These are phyloP conservation scores for Eumeta japonica DNA, from an alignment of 1,140 invertebrate genomes.

Conservation along the genomic window DNA sequence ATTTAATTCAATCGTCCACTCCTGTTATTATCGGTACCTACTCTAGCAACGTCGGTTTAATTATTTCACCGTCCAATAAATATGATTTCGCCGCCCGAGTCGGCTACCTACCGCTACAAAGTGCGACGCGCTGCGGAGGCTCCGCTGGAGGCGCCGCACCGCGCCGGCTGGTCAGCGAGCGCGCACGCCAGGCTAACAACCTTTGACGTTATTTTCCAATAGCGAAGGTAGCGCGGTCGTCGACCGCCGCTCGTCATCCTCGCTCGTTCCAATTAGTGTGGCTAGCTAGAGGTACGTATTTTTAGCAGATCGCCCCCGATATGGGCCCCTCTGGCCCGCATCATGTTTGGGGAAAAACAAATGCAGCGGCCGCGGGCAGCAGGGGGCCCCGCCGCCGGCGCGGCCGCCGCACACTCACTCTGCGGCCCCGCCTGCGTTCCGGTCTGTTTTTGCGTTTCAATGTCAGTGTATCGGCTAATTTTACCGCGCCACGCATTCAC, in stretches of 20 bases:
- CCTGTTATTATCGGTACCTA: too few species aligned
- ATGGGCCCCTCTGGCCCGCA: slow-evolving; percentile 24
- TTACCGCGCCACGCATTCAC: slow-evolving; percentile 42
- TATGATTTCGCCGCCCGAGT: too few species aligned
- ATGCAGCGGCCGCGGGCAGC: not conserved
- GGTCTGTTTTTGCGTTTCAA: slow-evolving; percentile 53
- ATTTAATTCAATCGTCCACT: too few species aligned
- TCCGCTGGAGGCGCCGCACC: too few species aligned
- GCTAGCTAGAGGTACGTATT: slow-evolving; percentile 16
- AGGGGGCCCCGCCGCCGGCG: not conserved
- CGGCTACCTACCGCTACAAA: too few species aligned
- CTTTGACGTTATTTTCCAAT: slow-evolving; percentile 14
- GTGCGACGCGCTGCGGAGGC: too few species aligned
- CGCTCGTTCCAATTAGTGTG: slow-evolving; percentile 24
- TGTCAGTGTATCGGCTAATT: slow-evolving; percentile 54
- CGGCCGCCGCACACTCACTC: slow-evolving; percentile 30
- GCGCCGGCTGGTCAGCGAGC: too few species aligned
- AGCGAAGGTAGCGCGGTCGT: slow-evolving; percentile 22
- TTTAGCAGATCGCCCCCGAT: slow-evolving; percentile 14
- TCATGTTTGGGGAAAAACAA: too few species aligned
- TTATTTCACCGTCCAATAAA: too few species aligned
- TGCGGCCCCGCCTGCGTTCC: slow-evolving; percentile 26
- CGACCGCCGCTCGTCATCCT: slow-evolving; percentile 26
- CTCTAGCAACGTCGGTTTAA: too few species aligned
- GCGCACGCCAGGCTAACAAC: slow-evolving; percentile 20